Evolutionary conservation across 2,797 vertebrate genomes (phyloP).

Genomic region (Fratercula arctica): DNA sequence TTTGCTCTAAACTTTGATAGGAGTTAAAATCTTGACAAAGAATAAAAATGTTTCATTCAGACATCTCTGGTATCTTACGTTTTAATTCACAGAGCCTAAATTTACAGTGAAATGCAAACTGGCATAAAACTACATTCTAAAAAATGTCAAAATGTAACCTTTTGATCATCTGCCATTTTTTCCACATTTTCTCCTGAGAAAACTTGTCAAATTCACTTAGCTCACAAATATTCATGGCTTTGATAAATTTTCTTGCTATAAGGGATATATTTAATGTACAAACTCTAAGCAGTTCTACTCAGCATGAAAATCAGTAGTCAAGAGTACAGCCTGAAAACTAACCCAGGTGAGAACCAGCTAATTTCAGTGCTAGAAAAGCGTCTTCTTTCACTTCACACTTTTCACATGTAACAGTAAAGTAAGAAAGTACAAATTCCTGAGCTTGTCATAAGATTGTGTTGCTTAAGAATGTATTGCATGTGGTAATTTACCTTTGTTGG

Average conservation of each 20-base stretch:
- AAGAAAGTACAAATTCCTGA: background rate
- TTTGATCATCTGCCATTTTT: background rate
- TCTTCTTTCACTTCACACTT: background rate
- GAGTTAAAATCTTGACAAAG: background rate
- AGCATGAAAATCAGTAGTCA: background rate
- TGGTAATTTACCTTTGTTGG: slow-evolving; percentile 85
- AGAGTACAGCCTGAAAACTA: background rate
- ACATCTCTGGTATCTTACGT: background rate
- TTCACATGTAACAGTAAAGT: background rate
- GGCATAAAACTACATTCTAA: background rate
- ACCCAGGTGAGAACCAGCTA: background rate
- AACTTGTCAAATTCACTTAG: background rate
- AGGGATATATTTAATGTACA: background rate
- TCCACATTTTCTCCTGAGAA: background rate
- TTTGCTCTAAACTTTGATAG: background rate
- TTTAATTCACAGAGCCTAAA: background rate
- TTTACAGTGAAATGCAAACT: background rate
- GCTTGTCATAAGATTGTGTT: background rate
- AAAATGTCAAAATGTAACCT: background rate
- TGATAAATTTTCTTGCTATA: background rate
- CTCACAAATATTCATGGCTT: background rate
- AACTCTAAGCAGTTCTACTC: background rate
- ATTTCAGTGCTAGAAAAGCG: background rate
- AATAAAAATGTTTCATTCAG: background rate
- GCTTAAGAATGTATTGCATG: background rate